Conservation (phyloP, 92 coral and sea anemone species). For the Heliopora coerulea region DNA sequence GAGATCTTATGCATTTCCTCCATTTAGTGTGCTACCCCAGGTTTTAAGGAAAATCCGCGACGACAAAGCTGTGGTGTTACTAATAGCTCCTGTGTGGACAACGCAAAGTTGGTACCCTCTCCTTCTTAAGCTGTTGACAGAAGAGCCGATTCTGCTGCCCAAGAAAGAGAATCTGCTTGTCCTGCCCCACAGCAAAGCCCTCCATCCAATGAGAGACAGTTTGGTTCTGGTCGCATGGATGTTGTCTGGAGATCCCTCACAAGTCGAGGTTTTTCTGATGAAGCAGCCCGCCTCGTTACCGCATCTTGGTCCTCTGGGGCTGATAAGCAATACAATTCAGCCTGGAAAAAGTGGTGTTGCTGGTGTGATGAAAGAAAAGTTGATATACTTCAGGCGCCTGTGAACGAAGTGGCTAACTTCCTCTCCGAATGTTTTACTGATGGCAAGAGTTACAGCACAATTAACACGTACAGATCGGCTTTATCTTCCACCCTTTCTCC, state of each 20-base stretch:
- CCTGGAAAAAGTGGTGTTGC: slow-evolving; percentile 65
- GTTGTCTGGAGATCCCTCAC: slow-evolving; percentile 48
- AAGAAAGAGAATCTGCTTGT: slow-evolving; percentile 27
- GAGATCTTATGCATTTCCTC: slow-evolving; percentile 56
- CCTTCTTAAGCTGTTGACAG: slow-evolving; percentile 37
- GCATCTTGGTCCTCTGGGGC: slow-evolving; percentile 64
- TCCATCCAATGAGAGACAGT: slow-evolving; percentile 40
- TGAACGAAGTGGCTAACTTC: slow-evolving; percentile 45
- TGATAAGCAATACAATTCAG: slow-evolving; percentile 64
- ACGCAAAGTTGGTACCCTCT: slow-evolving; percentile 53
- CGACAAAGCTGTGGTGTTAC: slow-evolving; percentile 39
- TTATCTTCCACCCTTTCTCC: slow-evolving; percentile 45
- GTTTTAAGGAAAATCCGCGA: slow-evolving; percentile 41
- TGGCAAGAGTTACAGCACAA: slow-evolving; percentile 53
- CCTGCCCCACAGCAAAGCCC: slow-evolving; percentile 46
- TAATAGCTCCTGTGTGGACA: slow-evolving; percentile 54
- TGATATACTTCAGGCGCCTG: slow-evolving; percentile 59
- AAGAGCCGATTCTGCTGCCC: slow-evolving; percentile 48
- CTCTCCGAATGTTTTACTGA: slow-evolving; percentile 48
- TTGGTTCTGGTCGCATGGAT: slow-evolving; percentile 50
- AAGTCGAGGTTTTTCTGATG: slow-evolving; percentile 48
- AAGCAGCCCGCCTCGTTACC: slow-evolving; percentile 46
- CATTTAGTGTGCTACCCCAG: slow-evolving; percentile 52
- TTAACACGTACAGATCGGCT: slow-evolving; percentile 55
- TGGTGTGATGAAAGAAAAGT: slow-evolving; percentile 55